Evolutionary conservation across 2,113 vertebrate genomes (phyloP).

Genomic region (Cebidichthys violaceus): DNA sequence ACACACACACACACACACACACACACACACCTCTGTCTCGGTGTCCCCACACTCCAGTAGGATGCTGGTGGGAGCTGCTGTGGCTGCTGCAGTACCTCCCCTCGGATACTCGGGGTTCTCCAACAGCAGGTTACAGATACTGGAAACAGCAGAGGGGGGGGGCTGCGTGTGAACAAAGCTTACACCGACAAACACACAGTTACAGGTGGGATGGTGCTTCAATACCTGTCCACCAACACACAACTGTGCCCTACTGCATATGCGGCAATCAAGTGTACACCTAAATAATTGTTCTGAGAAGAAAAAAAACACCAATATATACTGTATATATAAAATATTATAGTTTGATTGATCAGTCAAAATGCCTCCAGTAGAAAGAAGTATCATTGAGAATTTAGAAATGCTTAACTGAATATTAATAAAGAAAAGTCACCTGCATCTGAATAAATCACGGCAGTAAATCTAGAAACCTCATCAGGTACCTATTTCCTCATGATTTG

Average conservation of each 20-base stretch:
- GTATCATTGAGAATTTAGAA: too few relatives aligned
- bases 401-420: background rate
- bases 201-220: background rate
- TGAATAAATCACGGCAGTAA: background rate
- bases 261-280: background rate
- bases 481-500: background rate
- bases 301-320: background rate
- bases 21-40: constrained; percentile 75
- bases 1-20: background rate
- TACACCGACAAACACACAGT: background rate
- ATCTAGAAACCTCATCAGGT: background rate
- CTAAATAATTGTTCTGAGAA: background rate
- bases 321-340: background rate
- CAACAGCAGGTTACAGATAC: constrained; percentile 96
- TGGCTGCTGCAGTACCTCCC: constrained; percentile 85
- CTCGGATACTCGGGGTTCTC: constrained; percentile 95
- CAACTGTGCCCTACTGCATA: background rate
- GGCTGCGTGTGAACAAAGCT: background rate
- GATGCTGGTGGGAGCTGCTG: constrained; percentile 90
- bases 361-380: background rate
- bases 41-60: constrained; percentile 91
- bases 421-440: background rate
- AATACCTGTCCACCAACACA: background rate
- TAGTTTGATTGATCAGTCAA: background rate
- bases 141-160: constrained; percentile 69